A percentile compares a stretch with the other conserved stretches of the same genome.
Evolutionary conservation across 1,140 invertebrate genomes (phyloP).

Genomic region (Zaprionus capensis): DNA sequence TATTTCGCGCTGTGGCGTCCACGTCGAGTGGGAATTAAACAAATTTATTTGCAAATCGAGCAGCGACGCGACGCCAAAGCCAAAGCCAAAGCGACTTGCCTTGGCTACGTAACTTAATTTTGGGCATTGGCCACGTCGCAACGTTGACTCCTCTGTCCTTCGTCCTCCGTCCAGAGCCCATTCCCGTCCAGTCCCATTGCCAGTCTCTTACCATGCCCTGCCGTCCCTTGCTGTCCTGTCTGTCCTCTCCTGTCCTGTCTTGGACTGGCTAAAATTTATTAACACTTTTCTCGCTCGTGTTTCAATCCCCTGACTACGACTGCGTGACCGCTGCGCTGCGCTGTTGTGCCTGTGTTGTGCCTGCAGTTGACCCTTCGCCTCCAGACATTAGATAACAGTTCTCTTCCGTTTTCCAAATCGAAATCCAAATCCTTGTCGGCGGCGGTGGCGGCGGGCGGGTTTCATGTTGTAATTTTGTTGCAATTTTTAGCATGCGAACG

Average conservation of each 20-base stretch:
- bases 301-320: conserved; percentile 48
- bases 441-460: conserved; percentile 14
- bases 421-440: conserved; percentile 19
- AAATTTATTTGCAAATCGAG: conserved; percentile 78
- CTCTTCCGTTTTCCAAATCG: conserved; percentile 46
- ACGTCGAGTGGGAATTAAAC: conserved; percentile 73
- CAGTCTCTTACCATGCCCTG: not conserved
- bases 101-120: conserved; percentile 69
- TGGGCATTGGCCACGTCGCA: conserved; percentile 43
- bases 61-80: conserved; percentile 21
- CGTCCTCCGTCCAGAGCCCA: not conserved
- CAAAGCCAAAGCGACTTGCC: conserved; percentile 1
- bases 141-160: conserved; percentile 20
- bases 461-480: conserved; percentile 72
- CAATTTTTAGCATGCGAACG: conserved; percentile 73
- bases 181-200: not conserved
- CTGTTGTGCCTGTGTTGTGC: conserved; percentile 13
- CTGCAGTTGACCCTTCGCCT: conserved; percentile 71
- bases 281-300: conserved; percentile 67
- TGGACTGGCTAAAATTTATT: conserved; percentile 66
- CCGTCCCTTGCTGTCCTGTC: conserved; percentile 24
- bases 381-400: conserved; percentile 77
- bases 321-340: conserved; percentile 72
- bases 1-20: conserved; percentile 59
- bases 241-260: not conserved